phyloP scores from a whole-genome alignment of 2,113 vertebrate species.

The Pollimyrus isidori region DNA sequence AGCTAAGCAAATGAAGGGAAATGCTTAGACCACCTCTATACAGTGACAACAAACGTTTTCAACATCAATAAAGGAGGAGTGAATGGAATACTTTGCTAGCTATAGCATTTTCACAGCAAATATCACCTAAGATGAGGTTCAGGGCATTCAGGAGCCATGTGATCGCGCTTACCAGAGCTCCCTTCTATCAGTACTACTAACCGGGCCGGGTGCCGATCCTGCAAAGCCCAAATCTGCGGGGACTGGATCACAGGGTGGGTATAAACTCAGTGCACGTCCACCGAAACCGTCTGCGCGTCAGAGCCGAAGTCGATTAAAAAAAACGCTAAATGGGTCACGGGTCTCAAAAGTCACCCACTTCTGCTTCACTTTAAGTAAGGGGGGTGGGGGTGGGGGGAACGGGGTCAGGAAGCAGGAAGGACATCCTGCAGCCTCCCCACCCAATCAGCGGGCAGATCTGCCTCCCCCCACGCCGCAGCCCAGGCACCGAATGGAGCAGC shows the following conservation, averaged over 20 bases:
- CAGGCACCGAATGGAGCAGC: neutral
- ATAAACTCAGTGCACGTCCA: neutral
- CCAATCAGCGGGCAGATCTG: neutral
- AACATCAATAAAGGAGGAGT: neutral
- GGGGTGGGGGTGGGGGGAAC: neutral
- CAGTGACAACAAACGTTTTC: neutral
- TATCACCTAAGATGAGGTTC: neutral
- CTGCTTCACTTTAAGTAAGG: neutral
- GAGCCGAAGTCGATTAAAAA: neutral
- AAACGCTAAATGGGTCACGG: neutral
- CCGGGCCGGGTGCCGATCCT: neutral
- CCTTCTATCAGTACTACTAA: neutral
- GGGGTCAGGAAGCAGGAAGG: neutral
- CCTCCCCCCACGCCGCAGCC: neutral
- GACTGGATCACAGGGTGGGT: neutral
- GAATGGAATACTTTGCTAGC: neutral
- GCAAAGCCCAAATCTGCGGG: neutral
- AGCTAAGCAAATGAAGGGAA: neutral
- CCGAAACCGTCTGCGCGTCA: neutral
- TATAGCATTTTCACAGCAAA: constrained; percentile 1
- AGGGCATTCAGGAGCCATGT: neutral
- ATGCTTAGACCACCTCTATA: constrained; percentile 6
- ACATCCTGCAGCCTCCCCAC: neutral
- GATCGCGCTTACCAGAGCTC: neutral
- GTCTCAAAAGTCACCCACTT: neutral